Base-by-base conservation (phyloP, 2,113 vertebrate species). In the Australoheros scitulus region DNA sequence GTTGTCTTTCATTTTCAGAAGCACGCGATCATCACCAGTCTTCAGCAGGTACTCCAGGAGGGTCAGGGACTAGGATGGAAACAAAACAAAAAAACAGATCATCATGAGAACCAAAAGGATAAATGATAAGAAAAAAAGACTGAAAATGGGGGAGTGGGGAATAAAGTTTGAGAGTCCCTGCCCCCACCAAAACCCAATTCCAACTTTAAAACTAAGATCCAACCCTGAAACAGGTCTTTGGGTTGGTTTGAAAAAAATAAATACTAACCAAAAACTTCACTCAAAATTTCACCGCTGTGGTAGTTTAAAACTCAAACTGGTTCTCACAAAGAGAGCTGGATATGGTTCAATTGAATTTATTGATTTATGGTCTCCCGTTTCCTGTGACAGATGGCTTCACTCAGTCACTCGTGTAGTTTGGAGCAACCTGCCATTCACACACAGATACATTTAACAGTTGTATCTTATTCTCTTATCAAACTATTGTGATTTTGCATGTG, bases 21-120 rank as follows among this genome's bases (percentile, higher is more conserved):
- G 95, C 76, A 98, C 96, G 0, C 97, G 96, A 82, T 98, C 97
- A 0, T 97, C 97, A 9, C 97, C 97, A 0, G 97, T 98, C 94
- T 98, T 98, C 60, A 98, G 91, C 58, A 98, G 93, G 90, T 97
- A 98, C 88, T 98, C 97, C 94, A 98, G 93, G 77, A 98, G 91
- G 0, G 97, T 97, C 94, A 98, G 94, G 58, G 97, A 96, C 97
- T 98, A 76, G 36, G 7, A 47, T 14, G 9, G 10, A 41, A 11
- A 41, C 2, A 9, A 43, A 43, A 43, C 26, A 26, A 68, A 32
- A 74, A 34, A 43, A 72, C 7, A 70, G 1, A 6, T 15, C 5
- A 22, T 24, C 4, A 0, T 2, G 55, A 34, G 34, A 59, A 38
- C 20, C 50, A 1, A 70, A 52, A 0, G 10, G 41, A 70, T 29